phyloP scores from a whole-genome alignment of 1,140 invertebrate species.

The Heliothis virescens region DNA sequence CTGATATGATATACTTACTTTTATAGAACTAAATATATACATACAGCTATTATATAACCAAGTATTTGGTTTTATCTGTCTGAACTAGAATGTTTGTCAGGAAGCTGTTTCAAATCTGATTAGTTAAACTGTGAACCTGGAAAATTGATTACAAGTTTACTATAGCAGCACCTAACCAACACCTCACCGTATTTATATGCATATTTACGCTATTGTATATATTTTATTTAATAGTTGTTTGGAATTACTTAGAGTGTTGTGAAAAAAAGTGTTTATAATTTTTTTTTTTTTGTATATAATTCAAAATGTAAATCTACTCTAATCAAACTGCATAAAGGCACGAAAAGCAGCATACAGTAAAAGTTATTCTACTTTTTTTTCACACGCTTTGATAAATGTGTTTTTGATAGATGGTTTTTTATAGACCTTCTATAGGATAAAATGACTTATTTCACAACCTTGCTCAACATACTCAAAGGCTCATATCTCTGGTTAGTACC shows the following conservation, averaged over 20 bases:
- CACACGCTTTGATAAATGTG: too few relatives aligned
- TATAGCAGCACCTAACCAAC: slow-evolving; percentile 9
- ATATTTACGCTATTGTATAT: not conserved
- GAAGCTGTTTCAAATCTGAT: slow-evolving; percentile 9
- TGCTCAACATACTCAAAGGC: not conserved
- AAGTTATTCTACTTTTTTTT: too few relatives aligned
- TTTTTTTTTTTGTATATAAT: too few relatives aligned
- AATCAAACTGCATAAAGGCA: too few relatives aligned
- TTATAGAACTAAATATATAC: too few relatives aligned
- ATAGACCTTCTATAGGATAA: too few relatives aligned
- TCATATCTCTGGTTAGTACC: not conserved
- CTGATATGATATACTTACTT: too few relatives aligned
- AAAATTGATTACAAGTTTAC: slow-evolving; percentile 39
- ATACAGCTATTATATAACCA: not conserved
- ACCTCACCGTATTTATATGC: slow-evolving; percentile 10
- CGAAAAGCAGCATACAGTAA: too few relatives aligned
- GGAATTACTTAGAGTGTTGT: not conserved
- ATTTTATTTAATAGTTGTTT: not conserved
- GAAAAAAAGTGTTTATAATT: not conserved
- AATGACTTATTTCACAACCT: not conserved
- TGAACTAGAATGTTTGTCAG: not conserved
- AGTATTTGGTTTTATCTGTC: not conserved
- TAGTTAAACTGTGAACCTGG: slow-evolving; percentile 18
- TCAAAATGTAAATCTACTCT: too few relatives aligned
- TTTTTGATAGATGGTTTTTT: too few relatives aligned